phyloP scores from a whole-genome alignment of 2,888 invertebrate species.

The Drosophila colorata region DNA sequence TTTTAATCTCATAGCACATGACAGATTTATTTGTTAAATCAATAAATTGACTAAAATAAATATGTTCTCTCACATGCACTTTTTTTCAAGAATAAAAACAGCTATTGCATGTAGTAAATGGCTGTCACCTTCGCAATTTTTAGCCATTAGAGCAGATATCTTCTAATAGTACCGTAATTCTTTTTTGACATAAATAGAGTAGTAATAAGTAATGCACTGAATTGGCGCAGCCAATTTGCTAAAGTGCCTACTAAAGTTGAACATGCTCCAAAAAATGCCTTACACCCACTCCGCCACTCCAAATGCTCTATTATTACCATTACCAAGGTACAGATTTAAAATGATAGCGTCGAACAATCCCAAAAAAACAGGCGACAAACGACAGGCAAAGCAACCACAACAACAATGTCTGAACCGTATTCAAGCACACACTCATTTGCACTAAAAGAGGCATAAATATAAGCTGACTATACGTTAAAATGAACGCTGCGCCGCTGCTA shows the following conservation, averaged over 20 bases:
- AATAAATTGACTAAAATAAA: neutral
- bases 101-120: neutral
- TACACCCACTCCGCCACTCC: neutral
- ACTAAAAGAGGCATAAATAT: constrained; percentile 76
- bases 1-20: too few species aligned
- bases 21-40: neutral
- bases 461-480: constrained; percentile 43
- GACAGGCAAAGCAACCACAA: constrained; percentile 28
- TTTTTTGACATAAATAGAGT: constrained; percentile 32
- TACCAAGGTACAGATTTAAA: constrained; percentile 69
- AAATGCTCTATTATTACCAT: constrained; percentile 42
- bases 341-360: constrained; percentile 48
- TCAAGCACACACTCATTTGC: constrained; percentile 58
- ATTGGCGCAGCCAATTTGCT: constrained; percentile 73
- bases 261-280: constrained; percentile 29
- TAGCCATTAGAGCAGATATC: neutral
- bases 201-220: constrained; percentile 72
- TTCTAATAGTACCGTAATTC: too few species aligned
- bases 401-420: constrained; percentile 63
- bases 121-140: neutral
- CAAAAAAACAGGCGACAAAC: constrained; percentile 24
- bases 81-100: neutral
- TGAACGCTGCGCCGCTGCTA: constrained; percentile 19
- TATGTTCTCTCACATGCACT: constrained; percentile 4
- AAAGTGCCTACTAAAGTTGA: constrained; percentile 72